Conservation (phyloP, 2,888 invertebrate species). For the Mantis religiosa region DNA sequence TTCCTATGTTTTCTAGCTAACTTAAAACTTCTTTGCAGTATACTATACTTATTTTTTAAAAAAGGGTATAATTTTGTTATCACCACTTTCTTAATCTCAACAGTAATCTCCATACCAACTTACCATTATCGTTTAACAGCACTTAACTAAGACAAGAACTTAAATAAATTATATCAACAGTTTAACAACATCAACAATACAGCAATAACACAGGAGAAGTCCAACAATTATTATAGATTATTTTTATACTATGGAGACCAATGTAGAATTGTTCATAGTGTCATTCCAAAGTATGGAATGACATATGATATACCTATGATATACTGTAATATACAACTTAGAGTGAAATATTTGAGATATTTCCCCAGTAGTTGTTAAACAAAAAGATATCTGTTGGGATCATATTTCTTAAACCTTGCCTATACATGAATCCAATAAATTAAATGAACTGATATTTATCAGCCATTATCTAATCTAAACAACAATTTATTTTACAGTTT, state of each 20-base stretch:
- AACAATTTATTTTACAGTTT: too few relatives aligned
- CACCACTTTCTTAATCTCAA: neutral
- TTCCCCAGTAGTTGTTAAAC: neutral
- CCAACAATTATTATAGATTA: neutral
- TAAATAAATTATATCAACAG: slow-evolving; percentile 15
- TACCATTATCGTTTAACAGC: neutral
- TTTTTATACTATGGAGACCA: neutral
- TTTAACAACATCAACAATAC: slow-evolving; percentile 13
- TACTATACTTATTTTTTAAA: neutral
- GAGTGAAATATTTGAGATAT: neutral
- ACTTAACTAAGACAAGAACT: neutral
- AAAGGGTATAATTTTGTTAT: neutral
- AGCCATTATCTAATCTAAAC: too few relatives aligned
- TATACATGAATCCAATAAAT: neutral
- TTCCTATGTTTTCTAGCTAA: neutral
- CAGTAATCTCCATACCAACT: slow-evolving; percentile 10
- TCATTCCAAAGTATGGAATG: neutral
- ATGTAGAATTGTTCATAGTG: neutral
- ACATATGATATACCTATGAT: neutral
- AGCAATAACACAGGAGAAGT: slow-evolving; percentile 8
- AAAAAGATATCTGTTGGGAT: neutral
- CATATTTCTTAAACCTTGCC: neutral
- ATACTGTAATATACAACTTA: neutral
- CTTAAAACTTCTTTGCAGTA: neutral
- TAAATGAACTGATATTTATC: too few relatives aligned